Conservation (phyloP, 1,140 invertebrate genomes). For the Physella acuta region DNA sequence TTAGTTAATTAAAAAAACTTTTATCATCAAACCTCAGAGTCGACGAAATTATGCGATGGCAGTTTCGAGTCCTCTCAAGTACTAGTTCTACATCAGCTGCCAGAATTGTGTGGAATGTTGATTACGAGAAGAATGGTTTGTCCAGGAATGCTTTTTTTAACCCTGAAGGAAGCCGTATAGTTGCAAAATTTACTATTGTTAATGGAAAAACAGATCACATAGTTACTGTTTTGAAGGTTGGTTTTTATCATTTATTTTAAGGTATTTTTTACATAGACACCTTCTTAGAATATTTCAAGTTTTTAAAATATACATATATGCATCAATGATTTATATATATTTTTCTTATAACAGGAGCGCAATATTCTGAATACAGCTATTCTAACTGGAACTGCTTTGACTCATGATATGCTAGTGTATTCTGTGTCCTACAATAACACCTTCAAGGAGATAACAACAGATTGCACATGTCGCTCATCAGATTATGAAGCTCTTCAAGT, state of each 20-base stretch:
- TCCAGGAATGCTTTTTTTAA: conserved; percentile 54
- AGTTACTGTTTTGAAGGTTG: conserved; percentile 89
- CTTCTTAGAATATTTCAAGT: conserved; percentile 44
- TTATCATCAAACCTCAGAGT: too few relatives aligned
- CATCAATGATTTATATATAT: neutral
- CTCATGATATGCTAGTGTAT: conserved; percentile 92
- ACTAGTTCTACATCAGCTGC: conserved; percentile 74
- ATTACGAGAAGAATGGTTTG: conserved; percentile 60
- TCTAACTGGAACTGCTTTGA: conserved; percentile 88
- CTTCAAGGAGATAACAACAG: conserved; percentile 91
- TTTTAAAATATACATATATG: neutral
- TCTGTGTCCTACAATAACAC: conserved; percentile 91
- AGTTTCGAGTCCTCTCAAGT: conserved; percentile 81
- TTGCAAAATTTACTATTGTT: conserved; percentile 64
- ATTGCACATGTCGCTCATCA: conserved; percentile 90
- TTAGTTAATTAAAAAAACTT: too few relatives aligned
- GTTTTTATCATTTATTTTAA: conserved; percentile 13
- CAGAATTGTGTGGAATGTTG: conserved; percentile 77
- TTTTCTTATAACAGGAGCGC: conserved; percentile 73
- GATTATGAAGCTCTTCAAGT: conserved; percentile 96
- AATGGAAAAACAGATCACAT: conserved; percentile 84
- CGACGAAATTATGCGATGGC: conserved; percentile 86
- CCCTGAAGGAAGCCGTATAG: conserved; percentile 56
- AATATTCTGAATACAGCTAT: conserved; percentile 95
- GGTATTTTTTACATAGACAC: neutral